Percentiles rank a stretch among this genome's conserved stretches.
Conservation (phyloP, 2,888 invertebrate genomes). For the Liopterus haemorrhoidalis region DNA sequence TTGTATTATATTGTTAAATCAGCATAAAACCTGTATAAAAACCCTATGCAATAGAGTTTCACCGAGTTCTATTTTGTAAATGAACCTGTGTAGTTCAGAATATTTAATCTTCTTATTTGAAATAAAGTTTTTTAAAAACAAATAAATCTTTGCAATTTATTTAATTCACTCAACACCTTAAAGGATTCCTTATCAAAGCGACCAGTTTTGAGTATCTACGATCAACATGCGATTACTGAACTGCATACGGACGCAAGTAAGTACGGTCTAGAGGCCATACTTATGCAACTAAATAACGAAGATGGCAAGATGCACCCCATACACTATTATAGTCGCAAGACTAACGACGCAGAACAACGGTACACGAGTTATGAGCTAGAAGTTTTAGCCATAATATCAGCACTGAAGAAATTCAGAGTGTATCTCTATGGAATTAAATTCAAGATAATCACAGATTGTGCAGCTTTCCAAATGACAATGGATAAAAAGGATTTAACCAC, state of each 20-base stretch:
- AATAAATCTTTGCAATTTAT: too few relatives aligned
- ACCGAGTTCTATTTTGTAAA: too few relatives aligned
- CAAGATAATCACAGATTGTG: slow-evolving; percentile 39
- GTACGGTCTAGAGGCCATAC: slow-evolving; percentile 33
- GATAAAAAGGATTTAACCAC: slow-evolving; percentile 34
- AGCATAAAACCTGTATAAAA: too few relatives aligned
- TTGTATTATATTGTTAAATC: too few relatives aligned
- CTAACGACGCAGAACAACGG: slow-evolving; percentile 34
- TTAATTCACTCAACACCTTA: too few relatives aligned
- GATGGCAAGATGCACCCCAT: slow-evolving; percentile 35
- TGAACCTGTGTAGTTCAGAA: too few relatives aligned
- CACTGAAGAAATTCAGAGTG: slow-evolving; percentile 37
- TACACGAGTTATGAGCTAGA: slow-evolving; percentile 40
- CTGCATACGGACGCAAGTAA: slow-evolving; percentile 35
- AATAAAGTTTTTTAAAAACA: too few relatives aligned
- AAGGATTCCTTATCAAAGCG: too few relatives aligned
- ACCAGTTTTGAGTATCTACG: too few relatives aligned
- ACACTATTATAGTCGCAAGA: slow-evolving; percentile 37
- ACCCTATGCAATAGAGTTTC: too few relatives aligned
- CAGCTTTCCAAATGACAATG: slow-evolving; percentile 37
- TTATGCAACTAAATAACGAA: slow-evolving; percentile 32
- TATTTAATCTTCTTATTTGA: too few relatives aligned
- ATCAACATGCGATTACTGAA: too few relatives aligned
- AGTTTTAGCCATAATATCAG: slow-evolving; percentile 37
- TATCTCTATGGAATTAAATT: slow-evolving; percentile 36